These are phyloP conservation scores for Odontothrips loti DNA, from an alignment of 2,888 invertebrate species.

Conservation along the genomic window DNA sequence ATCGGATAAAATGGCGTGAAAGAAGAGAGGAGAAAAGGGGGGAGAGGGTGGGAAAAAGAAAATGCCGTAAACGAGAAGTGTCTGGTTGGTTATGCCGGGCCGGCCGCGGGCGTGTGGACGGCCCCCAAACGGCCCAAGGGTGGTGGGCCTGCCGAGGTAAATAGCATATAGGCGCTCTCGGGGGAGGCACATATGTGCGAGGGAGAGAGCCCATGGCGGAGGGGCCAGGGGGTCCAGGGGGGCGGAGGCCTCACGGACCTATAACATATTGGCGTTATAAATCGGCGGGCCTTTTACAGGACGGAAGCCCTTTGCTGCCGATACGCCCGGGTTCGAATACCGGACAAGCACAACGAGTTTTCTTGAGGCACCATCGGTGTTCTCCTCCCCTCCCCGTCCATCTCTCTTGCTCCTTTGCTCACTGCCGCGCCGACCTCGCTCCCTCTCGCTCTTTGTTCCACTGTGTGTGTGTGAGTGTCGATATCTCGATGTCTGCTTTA, in stretches of 20 bases:
- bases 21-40: no score
- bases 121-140: background rate
- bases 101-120: background rate
- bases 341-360: no score
- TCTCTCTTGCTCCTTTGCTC: no score
- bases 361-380: no score
- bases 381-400: no score
- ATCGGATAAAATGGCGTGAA: no score
- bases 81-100: background rate
- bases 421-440: no score
- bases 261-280: constrained; percentile 25
- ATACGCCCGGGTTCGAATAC: no score
- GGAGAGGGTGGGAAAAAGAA: background rate
- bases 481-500: no score
- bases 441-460: no score
- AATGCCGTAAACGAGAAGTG: constrained; percentile 6
- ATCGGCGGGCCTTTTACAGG: constrained; percentile 6
- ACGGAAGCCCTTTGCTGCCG: background rate
- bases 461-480: no score
- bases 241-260: background rate
- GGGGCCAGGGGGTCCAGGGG: background rate
- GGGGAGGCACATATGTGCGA: background rate
- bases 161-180: background rate
- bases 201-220: background rate
- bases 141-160: background rate